Evolutionary conservation across 53 echinoderm and acorn worm species (phyloP).

Genomic region (Holothuria leucospilota): DNA sequence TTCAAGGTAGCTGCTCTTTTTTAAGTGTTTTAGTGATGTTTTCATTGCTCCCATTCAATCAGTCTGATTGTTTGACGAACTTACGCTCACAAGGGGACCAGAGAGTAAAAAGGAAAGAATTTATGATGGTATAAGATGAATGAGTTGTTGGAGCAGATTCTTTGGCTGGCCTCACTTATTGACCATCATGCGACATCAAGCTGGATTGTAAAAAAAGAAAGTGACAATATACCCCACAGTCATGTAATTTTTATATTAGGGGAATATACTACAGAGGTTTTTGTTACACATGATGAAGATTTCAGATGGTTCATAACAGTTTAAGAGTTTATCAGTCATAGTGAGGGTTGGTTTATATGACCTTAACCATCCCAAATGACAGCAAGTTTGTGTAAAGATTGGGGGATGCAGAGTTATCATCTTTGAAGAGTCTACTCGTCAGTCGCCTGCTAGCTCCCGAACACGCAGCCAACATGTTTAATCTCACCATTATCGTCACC

Average conservation of each 20-base stretch:
- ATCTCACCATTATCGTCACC: constrained; percentile 38
- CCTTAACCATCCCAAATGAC: no score
- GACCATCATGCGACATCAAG: constrained; percentile 40
- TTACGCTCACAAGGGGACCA: constrained; percentile 13
- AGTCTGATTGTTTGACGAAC: constrained; percentile 22
- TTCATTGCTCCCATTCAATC: constrained; percentile 28
- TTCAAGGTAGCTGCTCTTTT: not conserved
- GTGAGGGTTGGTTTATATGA: no score
- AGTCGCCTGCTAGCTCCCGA: constrained; percentile 8
- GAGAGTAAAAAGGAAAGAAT: constrained; percentile 28
- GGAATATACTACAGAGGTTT: no score
- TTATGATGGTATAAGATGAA: constrained; percentile 23
- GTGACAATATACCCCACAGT: constrained; percentile 29
- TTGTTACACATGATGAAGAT: no score
- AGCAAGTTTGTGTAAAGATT: no score
- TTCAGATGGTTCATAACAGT: no score
- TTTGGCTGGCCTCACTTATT: constrained; percentile 27
- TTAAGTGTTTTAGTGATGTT: constrained; percentile 32
- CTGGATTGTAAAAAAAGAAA: constrained; percentile 23
- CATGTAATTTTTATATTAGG: constrained; percentile 11
- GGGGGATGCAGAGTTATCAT: no score
- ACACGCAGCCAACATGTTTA: constrained; percentile 37
- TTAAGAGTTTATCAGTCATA: no score
- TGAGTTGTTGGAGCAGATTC: constrained; percentile 1
- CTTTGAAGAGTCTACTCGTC: not conserved